Evolutionary conservation across 2,113 vertebrate genomes (phyloP), one percentile per base, ranked within the genome.

Genomic region (Lepus europaeus): DNA sequence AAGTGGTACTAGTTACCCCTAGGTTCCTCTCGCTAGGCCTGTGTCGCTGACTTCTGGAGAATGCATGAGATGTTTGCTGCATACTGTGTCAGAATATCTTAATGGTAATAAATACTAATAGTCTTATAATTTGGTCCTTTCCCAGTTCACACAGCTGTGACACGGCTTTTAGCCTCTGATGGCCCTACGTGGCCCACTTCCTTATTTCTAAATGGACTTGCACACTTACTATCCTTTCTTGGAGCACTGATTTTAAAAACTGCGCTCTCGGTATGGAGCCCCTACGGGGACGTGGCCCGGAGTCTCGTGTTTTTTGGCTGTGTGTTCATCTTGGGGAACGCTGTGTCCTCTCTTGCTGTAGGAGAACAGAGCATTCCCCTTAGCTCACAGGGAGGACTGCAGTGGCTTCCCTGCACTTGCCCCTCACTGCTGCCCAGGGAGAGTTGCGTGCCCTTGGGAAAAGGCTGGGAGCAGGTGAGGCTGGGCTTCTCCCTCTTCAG

Each of bases 361-460:
- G n/a, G 27, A 31, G 69, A 76, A 14, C 14, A 87, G n/a, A 36
- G 63, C 49, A 45, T 77, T 77, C 33, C 68, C 1, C 63, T 63
- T 5, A 6, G 64, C 39, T 82, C 5, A 51, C 53, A 1, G 49
- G 63, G 86, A 95, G 39, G 56, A 61, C 6, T 11, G 25, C 8
- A 22, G 39, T 22, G 33, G 51, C n/a, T 76, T 77, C 3, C 14
- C 0, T 1, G 11, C 2, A 2, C 31, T 16, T 2, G 13, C n/a
- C 2, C 45, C 92, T 72, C 16, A 2, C 29, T 81, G 11, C 6
- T 74, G 12, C 1, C 25, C 22, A 1, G 33, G 29, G n/a, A 63
- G 63, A 79, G 63, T 39, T 14, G 12, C 31, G 11, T 59, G 51
- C 49, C 14, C 59, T 20, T 79, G 25, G n/a, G 59, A 72, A 51